A percentile compares a stretch with the other conserved stretches of the same genome.
Conservation (phyloP, 2,797 vertebrate genomes). For the Girardinus metallicus region DNA sequence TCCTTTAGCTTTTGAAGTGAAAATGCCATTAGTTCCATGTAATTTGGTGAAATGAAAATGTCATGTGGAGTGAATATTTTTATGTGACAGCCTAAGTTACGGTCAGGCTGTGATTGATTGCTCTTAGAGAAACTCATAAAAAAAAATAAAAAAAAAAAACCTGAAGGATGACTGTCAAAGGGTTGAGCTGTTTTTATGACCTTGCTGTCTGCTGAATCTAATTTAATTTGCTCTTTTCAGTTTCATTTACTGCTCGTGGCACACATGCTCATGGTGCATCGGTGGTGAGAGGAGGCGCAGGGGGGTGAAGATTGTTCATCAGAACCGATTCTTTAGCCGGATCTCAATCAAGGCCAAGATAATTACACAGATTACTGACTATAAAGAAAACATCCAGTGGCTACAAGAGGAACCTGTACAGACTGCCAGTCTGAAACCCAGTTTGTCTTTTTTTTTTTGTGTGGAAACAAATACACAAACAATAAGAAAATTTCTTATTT, state of each 20-base stretch:
- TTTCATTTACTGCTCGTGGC: slow-evolving; percentile 14
- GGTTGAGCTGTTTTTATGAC: slow-evolving; percentile 18
- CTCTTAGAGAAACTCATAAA: slow-evolving; percentile 12
- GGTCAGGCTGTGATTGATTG: slow-evolving; percentile 4
- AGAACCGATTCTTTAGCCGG: slow-evolving; percentile 29
- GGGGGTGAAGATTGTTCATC: slow-evolving; percentile 32
- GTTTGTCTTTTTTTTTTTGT: too few relatives aligned
- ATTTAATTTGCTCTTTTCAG: slow-evolving; percentile 42
- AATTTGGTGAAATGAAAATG: slow-evolving; percentile 5
- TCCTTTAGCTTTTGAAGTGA: neutral
- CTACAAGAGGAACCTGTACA: neutral
- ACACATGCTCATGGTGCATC: neutral
- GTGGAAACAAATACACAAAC: neutral
- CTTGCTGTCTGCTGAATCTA: slow-evolving; percentile 12
- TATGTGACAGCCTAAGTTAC: neutral
- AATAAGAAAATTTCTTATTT: neutral
- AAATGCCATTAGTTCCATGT: neutral
- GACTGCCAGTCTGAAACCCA: neutral
- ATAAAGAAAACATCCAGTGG: slow-evolving; percentile 5
- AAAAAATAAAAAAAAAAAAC: neutral
- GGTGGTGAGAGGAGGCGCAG: neutral
- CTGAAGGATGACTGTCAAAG: slow-evolving; percentile 19
- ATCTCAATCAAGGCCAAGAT: slow-evolving; percentile 20
- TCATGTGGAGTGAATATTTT: slow-evolving; percentile 8
- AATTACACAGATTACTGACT: slow-evolving; percentile 7